Percentiles rank a stretch among this genome's conserved stretches.
Conservation (phyloP, 2,797 vertebrate genomes). For the Protosalanx chinensis region DNA sequence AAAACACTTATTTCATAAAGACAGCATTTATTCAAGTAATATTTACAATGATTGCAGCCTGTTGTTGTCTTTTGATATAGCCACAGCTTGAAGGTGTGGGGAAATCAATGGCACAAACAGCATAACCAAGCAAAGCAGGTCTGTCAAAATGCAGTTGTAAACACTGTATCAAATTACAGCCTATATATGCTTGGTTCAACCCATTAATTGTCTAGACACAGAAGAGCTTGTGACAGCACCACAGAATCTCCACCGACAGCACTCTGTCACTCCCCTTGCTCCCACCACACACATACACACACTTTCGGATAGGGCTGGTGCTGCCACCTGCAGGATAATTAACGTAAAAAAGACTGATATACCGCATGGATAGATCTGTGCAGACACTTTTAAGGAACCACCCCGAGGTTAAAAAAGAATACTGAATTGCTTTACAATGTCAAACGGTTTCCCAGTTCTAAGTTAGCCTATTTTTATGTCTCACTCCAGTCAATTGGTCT, state of each 20-base stretch:
- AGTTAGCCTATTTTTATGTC: neutral
- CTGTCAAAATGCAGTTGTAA: conserved; percentile 35
- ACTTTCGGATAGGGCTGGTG: conserved; percentile 14
- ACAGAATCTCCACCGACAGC: neutral
- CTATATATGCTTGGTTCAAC: conserved; percentile 31
- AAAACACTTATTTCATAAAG: too few relatives aligned
- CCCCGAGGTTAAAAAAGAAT: neutral
- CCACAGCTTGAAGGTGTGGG: neutral
- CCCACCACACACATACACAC: neutral
- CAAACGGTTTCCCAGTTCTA: neutral
- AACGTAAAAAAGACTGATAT: too few relatives aligned
- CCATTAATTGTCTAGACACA: conserved; percentile 42
- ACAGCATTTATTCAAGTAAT: neutral
- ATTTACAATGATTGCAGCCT: neutral
- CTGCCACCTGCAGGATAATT: conserved; percentile 57
- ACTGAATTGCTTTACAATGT: neutral
- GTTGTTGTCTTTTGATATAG: too few relatives aligned
- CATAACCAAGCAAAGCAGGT: neutral
- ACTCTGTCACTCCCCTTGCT: neutral
- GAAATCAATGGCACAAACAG: neutral
- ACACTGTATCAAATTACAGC: conserved; percentile 42
- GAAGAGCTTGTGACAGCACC: conserved; percentile 4
- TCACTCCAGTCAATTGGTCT: neutral
- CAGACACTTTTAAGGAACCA: neutral
- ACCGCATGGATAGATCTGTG: neutral